phyloP scores from a whole-genome alignment of 1,140 invertebrate genomes.

The Sipha flava region DNA sequence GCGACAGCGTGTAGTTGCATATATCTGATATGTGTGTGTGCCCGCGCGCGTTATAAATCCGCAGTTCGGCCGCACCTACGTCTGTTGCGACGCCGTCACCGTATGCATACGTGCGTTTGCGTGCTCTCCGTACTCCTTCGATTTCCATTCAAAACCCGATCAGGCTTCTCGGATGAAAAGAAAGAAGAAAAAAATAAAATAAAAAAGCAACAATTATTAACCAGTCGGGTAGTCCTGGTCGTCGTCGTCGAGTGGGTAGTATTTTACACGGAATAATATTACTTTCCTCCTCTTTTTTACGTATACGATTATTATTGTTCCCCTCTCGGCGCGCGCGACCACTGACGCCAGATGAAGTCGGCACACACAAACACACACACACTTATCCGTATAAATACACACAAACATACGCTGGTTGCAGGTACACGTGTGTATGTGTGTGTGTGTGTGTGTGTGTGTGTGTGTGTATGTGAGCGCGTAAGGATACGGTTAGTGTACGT shows the following conservation, averaged over 20 bases:
- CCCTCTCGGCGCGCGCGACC: no score
- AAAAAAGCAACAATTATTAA: slow-evolving; percentile 26
- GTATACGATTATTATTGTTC: no score
- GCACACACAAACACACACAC: neutral
- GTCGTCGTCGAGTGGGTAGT: no score
- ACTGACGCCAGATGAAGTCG: no score
- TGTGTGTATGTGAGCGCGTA: no score
- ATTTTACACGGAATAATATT: neutral
- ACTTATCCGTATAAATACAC: neutral
- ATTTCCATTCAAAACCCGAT: slow-evolving; percentile 26
- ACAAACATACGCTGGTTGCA: no score
- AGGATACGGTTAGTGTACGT: no score
- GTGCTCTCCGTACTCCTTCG: neutral
- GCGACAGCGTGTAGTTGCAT: neutral
- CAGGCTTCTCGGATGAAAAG: slow-evolving; percentile 5
- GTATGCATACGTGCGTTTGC: neutral
- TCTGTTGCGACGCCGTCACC: neutral
- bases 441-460: no score
- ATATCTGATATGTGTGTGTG: neutral
- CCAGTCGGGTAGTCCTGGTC: neutral
- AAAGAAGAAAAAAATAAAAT: neutral
- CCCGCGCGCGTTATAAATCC: neutral
- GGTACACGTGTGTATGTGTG: neutral
- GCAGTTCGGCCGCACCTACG: slow-evolving; percentile 22
- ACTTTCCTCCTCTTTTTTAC: neutral